Base-by-base conservation (phyloP, 2,797 vertebrate species). In the Pseudochirops cupreus region DNA sequence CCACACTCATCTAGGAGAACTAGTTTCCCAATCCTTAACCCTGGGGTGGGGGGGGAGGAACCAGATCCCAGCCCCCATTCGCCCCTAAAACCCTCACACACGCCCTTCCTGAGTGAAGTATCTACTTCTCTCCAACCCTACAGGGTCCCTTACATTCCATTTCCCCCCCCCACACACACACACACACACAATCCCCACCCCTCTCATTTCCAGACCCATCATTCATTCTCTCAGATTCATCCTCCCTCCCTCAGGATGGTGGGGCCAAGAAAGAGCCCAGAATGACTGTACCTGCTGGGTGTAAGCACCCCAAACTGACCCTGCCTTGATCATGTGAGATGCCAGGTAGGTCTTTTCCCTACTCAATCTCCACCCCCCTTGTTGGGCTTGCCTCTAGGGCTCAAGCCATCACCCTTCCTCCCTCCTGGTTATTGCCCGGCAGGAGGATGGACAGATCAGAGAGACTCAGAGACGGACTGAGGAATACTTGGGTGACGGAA, bases 1-100 rank as follows among this genome's bases (percentile, higher is more conserved):
- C 94, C 57, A 39, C 26, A 62, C 93, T 59, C 18, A 14, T n/a
- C 90, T 91, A 67, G 74, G 54, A 67, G 59, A 67, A 46, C 91
- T 90, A 0, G 62, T 10, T 74, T 57, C 26, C 52, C 82, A 0
- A 0, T 58, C 97, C 28, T 94, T 95, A 74, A 50, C 7, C 1
- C 94, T 94, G 94, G 62, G 74, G 90, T 0, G 0, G 57, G 29
- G 90, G 0, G 0, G 57, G 29, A 29, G 91, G 95, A 95, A 67
- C 93, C 91, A 96, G 93, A 97, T 92, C 92, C 93, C 96, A 21
- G 92, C 0, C 96, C 96, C 87, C 46, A 56, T 62, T 96, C 52
- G 52, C 74, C 96, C 55, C 90, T 13, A 91, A 93, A 91, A 91
- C 59, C 94, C 90, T 89, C 93, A n/a, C 56, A 11, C n/a, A 87